phyloP scores from a whole-genome alignment of 2,888 invertebrate species.

The Lathronympha strigana region DNA sequence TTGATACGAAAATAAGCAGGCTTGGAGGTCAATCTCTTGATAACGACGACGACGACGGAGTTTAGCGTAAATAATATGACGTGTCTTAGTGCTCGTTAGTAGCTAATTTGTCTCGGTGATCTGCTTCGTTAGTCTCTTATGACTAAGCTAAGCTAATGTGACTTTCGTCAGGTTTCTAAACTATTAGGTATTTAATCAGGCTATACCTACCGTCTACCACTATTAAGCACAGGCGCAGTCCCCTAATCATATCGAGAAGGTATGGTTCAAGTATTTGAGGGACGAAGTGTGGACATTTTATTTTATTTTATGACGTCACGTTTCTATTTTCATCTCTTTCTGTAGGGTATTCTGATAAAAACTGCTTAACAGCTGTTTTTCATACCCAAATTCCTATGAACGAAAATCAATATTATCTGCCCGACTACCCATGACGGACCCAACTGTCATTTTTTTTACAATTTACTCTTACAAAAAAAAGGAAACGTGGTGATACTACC shows the following conservation, averaged over 20 bases:
- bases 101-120: slow-evolving; percentile 17
- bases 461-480: neutral
- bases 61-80: slow-evolving; percentile 25
- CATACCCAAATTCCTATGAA: neutral
- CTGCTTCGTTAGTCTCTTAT: slow-evolving; percentile 1
- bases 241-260: too few relatives aligned
- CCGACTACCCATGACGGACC: neutral
- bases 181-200: neutral
- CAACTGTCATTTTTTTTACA: neutral
- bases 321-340: too few relatives aligned
- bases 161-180: neutral
- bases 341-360: too few relatives aligned
- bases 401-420: neutral
- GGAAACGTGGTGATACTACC: too few relatives aligned
- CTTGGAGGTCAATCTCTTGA: slow-evolving; percentile 51
- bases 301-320: too few relatives aligned
- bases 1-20: slow-evolving; percentile 53
- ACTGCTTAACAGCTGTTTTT: too few relatives aligned
- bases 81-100: slow-evolving; percentile 5
- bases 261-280: too few relatives aligned
- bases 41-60: too few relatives aligned
- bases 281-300: too few relatives aligned
- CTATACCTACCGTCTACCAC: too few relatives aligned
- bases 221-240: too few relatives aligned
- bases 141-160: neutral